phyloP scores from a whole-genome alignment of 2,888 invertebrate species.

The Epinotia ramella region DNA sequence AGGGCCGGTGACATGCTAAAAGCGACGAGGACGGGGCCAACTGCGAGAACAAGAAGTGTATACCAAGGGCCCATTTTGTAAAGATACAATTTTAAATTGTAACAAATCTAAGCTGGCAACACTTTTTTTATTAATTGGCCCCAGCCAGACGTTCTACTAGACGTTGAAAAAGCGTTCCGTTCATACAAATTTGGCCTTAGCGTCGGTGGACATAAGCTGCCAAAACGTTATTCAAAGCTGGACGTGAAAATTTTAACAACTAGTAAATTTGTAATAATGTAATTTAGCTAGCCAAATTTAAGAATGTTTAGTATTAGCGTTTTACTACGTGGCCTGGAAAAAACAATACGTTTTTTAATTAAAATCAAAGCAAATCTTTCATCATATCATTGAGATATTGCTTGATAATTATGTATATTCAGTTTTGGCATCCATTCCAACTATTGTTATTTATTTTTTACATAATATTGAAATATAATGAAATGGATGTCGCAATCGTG shows the following conservation, averaged over 20 bases:
- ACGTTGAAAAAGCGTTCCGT: not conserved
- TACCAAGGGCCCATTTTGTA: not conserved
- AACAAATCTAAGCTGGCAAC: not conserved
- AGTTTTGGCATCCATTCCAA: conserved; percentile 27
- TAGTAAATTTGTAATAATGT: conserved; percentile 1
- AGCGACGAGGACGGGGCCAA: not conserved
- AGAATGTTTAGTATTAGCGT: conserved; percentile 67
- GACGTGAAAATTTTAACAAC: not conserved
- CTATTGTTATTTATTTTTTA: conserved; percentile 2
- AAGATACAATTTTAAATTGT: not conserved
- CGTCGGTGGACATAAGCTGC: not conserved
- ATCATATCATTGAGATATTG: conserved; percentile 6
- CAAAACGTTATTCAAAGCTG: not conserved
- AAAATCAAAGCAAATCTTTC: not conserved
- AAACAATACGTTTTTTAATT: not conserved
- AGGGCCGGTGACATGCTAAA: conserved; percentile 17
- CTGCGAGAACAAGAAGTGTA: not conserved
- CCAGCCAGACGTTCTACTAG: not conserved
- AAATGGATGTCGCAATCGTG: too few species aligned
- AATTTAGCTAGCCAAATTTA: conserved; percentile 77
- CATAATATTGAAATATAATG: too few species aligned
- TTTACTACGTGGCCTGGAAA: conserved; percentile 46
- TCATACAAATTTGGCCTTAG: not conserved
- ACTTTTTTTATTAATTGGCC: not conserved
- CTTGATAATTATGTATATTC: not conserved